phyloP scores from a whole-genome alignment of 2,797 vertebrate genomes.

The Typhlichthys subterraneus region DNA sequence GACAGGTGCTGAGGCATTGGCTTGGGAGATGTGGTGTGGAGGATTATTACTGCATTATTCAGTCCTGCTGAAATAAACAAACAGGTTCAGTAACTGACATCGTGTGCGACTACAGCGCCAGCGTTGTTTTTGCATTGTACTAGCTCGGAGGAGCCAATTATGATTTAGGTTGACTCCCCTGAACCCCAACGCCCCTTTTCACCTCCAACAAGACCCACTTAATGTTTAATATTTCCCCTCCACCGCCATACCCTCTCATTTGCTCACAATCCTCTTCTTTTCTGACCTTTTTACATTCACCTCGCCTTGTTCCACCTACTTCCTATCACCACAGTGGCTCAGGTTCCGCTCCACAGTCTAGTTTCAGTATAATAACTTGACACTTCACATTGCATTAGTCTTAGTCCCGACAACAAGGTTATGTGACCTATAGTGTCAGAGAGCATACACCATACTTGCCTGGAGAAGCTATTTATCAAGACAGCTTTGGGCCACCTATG shows the following conservation, averaged over 20 bases:
- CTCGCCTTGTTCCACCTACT: conserved; percentile 75
- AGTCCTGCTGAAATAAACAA: conserved; percentile 80
- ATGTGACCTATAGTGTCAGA: conserved; percentile 84
- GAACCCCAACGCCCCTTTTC: conserved; percentile 56
- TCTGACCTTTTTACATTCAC: conserved; percentile 81
- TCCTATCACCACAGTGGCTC: conserved; percentile 72
- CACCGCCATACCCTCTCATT: conserved; percentile 62
- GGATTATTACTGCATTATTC: conserved; percentile 83
- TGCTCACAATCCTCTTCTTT: conserved; percentile 66
- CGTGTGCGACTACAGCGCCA: conserved; percentile 53
- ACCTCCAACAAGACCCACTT: conserved; percentile 69
- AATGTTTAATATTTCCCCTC: conserved; percentile 60
- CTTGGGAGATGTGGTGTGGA: conserved; percentile 75
- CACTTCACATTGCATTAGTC: conserved; percentile 85
- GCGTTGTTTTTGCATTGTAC: conserved; percentile 69
- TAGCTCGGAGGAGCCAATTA: conserved; percentile 70
- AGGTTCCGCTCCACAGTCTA: conserved; percentile 72
- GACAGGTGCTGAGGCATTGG: conserved; percentile 81
- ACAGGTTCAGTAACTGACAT: conserved; percentile 70
- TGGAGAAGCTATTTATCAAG: conserved; percentile 84
- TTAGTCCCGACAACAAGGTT: conserved; percentile 81
- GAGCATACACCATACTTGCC: conserved; percentile 79
- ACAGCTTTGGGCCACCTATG: conserved; percentile 81
- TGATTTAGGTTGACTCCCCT: conserved; percentile 62
- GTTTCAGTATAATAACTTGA: conserved; percentile 84